Conservation (phyloP, 2,888 invertebrate genomes). For the Myopa tessellatipennis region DNA sequence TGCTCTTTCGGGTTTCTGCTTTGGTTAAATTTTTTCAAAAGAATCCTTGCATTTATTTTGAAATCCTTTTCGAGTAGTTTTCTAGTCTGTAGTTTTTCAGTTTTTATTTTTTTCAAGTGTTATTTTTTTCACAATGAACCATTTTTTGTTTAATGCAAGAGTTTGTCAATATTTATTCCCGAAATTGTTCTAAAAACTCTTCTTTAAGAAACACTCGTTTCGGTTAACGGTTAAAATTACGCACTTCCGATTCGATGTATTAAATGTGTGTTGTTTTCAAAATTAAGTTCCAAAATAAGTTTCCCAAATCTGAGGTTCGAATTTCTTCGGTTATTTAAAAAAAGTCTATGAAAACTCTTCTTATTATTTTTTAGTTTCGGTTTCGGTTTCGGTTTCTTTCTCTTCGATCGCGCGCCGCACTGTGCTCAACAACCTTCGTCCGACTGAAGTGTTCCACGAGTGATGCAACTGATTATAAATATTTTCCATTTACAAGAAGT, state of each 20-base stretch:
- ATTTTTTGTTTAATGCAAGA: no score
- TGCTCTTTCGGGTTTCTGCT: constrained; percentile 5
- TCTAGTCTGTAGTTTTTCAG: constrained; percentile 1
- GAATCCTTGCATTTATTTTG: neutral
- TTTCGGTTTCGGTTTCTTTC: constrained; percentile 38
- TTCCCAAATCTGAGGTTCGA: neutral
- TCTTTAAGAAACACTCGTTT: neutral
- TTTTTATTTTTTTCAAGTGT: neutral
- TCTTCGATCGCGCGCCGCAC: constrained; percentile 47
- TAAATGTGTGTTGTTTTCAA: neutral
- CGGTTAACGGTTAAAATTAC: neutral
- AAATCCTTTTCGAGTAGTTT: neutral
- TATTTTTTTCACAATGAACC: neutral
- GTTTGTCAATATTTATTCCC: neutral
- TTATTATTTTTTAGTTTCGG: constrained; percentile 17
- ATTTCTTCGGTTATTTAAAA: neutral
- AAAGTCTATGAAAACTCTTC: neutral
- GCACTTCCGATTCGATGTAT: constrained; percentile 24
- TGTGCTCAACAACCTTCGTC: constrained; percentile 65
- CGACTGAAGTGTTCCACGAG: constrained; percentile 69
- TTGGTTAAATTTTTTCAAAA: neutral
- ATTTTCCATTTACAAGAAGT: constrained; percentile 58
- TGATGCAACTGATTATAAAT: constrained; percentile 70
- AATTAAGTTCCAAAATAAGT: neutral
- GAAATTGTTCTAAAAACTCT: neutral